These are phyloP conservation scores for Botia kubotai DNA, from an alignment of 2,797 vertebrate genomes.

Conservation along the genomic window DNA sequence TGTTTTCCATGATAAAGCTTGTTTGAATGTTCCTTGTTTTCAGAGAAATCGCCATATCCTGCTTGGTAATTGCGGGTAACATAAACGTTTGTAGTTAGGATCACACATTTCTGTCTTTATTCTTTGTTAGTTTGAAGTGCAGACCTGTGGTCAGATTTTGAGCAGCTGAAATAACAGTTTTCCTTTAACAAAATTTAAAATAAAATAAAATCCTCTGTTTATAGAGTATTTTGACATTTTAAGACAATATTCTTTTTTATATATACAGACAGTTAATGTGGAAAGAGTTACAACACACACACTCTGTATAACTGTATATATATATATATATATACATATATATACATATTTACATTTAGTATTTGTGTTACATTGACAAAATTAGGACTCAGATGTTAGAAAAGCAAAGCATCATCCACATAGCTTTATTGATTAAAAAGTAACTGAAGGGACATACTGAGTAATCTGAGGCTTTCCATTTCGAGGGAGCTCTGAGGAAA, in stretches of 20 bases:
- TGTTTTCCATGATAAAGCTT: constrained; percentile 1
- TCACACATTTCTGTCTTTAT: constrained; percentile 34
- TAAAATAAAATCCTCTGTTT: constrained; percentile 55
- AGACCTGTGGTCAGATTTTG: constrained; percentile 34
- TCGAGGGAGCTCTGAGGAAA: too few relatives aligned
- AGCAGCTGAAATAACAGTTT: constrained; percentile 48
- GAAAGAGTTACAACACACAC: constrained; percentile 69
- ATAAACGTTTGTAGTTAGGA: constrained; percentile 39
- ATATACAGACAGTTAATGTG: constrained; percentile 75
- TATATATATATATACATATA: background rate
- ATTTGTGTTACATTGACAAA: too few relatives aligned
- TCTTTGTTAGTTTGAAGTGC: constrained; percentile 25
- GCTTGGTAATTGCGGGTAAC: constrained; percentile 23
- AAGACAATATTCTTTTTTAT: constrained; percentile 75
- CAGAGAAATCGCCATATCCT: constrained; percentile 16
- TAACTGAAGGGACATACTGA: too few relatives aligned
- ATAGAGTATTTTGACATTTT: constrained; percentile 66
- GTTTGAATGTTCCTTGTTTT: constrained; percentile 24
- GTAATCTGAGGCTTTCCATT: too few relatives aligned
- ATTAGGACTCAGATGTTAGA: too few relatives aligned
- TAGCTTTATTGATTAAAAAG: too few relatives aligned
- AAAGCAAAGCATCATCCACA: too few relatives aligned
- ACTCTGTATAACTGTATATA: background rate
- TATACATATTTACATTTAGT: too few relatives aligned
- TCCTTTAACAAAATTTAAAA: constrained; percentile 24